Evolutionary conservation across 2,797 vertebrate species (phyloP).

Genomic region (Myotis daubentonii): DNA sequence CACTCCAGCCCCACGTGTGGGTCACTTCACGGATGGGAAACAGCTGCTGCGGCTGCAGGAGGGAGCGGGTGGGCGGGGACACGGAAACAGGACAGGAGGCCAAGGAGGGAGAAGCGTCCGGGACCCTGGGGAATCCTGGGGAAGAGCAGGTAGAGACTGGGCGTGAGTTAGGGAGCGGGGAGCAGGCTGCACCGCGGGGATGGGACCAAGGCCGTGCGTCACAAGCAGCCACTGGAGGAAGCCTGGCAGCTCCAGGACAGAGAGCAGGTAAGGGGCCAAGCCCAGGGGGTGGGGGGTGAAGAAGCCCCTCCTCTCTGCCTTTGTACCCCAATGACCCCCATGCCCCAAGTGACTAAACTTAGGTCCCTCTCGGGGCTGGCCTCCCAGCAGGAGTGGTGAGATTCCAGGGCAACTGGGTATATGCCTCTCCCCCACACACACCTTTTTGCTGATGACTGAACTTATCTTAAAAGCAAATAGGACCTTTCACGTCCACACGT

Average conservation of each 20-base stretch:
- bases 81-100: background rate
- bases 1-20: background rate
- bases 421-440: background rate
- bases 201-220: background rate
- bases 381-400: background rate
- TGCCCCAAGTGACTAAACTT: background rate
- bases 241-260: background rate
- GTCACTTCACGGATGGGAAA: background rate
- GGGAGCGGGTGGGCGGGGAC: background rate
- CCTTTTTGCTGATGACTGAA: background rate
- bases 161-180: background rate
- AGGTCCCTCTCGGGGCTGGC: background rate
- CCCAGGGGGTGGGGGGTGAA: no score
- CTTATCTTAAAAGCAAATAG: background rate
- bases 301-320: background rate
- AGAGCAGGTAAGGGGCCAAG: background rate
- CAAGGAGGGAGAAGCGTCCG: background rate
- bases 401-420: no score
- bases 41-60: background rate
- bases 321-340: background rate
- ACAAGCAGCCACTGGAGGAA: background rate
- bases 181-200: background rate
- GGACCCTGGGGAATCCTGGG: rapidly evolving
- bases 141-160: no score
- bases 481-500: background rate